These are phyloP conservation scores for Xestia ashworthii DNA, from an alignment of 2,888 invertebrate genomes.

Conservation along the genomic window DNA sequence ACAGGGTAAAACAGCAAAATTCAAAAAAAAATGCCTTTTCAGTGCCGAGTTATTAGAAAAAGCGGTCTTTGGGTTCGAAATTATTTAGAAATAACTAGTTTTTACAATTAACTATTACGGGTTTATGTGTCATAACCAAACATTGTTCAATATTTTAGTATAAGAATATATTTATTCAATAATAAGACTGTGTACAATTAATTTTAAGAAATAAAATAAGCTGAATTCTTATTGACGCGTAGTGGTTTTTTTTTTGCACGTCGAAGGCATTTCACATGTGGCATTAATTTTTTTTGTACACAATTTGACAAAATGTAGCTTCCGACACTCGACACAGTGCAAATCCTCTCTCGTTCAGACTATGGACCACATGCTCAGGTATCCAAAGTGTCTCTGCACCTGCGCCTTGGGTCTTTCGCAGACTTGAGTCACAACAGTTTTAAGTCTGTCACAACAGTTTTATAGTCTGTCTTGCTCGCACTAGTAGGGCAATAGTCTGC, in stretches of 20 bases:
- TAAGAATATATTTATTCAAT: slow-evolving; percentile 51
- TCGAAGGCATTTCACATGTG: neutral
- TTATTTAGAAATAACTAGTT: slow-evolving; percentile 32
- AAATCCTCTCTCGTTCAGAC: no score
- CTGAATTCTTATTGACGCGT: slow-evolving; percentile 32
- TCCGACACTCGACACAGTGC: neutral
- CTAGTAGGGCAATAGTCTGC: no score
- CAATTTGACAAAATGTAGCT: no score
- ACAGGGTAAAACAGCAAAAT: slow-evolving; percentile 72
- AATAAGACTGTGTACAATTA: slow-evolving; percentile 75
- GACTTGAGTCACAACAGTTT: no score
- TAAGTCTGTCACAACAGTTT: no score
- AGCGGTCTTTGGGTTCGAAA: slow-evolving; percentile 1
- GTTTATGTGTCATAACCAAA: slow-evolving; percentile 77
- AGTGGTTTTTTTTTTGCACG: neutral
- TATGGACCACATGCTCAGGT: neutral
- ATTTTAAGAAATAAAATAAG: slow-evolving; percentile 60
- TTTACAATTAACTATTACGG: slow-evolving; percentile 69
- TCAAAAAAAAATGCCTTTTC: neutral
- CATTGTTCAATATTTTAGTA: slow-evolving; percentile 42
- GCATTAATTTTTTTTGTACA: no score
- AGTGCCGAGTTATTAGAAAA: slow-evolving; percentile 18
- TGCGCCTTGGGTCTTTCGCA: neutral
- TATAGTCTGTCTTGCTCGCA: no score
- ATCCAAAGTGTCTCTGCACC: neutral